Conservation (phyloP, 2,888 invertebrate genomes). For the Monoplex corrugatus region DNA sequence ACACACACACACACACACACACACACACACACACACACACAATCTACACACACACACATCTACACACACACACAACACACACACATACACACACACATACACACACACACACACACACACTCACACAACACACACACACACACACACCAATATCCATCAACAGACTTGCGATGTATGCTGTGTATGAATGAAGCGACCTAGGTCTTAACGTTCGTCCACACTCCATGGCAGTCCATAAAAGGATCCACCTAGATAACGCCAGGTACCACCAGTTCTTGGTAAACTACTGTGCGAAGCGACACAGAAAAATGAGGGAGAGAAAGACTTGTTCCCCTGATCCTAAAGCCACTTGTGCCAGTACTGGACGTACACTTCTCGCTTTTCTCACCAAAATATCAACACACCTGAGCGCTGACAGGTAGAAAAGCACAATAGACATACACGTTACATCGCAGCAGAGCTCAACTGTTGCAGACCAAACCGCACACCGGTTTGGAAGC, state of each 20-base stretch:
- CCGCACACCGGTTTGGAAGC: not conserved
- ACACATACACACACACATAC: not conserved
- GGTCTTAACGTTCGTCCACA: not conserved
- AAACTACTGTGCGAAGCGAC: not conserved
- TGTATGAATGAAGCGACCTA: conserved; percentile 34
- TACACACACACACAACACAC: not conserved
- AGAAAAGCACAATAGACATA: not conserved
- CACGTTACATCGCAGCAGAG: not conserved
- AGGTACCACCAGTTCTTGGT: conserved; percentile 7
- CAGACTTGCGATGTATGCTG: not conserved
- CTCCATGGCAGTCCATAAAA: conserved; percentile 36
- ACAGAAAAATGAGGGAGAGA: too few relatives aligned
- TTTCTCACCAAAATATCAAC: not conserved
- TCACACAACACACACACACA: not conserved
- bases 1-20: not conserved
- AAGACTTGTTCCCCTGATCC: not conserved
- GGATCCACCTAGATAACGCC: not conserved
- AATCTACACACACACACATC: not conserved
- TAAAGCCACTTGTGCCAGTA: not conserved
- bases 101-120: conserved; percentile 18
- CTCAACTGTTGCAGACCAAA: not conserved
- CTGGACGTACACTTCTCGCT: not conserved
- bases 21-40: conserved; percentile 11
- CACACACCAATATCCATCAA: not conserved
- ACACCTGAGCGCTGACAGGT: not conserved